These are phyloP conservation scores for Cyanoramphus novaezelandiae DNA, from an alignment of 2,113 vertebrate species.

Conservation along the genomic window DNA sequence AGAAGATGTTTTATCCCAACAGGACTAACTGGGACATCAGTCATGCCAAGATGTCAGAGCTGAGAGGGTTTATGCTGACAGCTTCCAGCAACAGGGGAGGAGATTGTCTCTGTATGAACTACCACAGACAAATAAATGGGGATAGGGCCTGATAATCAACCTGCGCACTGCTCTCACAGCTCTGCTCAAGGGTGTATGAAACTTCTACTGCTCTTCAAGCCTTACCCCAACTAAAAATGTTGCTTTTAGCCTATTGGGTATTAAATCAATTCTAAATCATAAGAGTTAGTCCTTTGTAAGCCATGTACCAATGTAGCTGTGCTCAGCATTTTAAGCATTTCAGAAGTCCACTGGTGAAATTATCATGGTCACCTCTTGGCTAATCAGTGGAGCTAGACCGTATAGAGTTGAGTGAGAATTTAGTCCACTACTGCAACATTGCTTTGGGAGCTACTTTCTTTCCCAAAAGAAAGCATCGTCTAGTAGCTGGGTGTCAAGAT, in stretches of 20 bases:
- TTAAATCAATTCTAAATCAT: neutral
- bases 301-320: neutral
- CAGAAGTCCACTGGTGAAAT: neutral
- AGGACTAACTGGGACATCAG: neutral
- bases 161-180: neutral
- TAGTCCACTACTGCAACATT: neutral
- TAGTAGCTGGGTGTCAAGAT: neutral
- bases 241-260: neutral
- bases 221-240: neutral
- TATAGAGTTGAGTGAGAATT: neutral
- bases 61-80: neutral
- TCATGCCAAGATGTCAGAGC: neutral
- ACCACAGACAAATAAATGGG: neutral
- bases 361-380: neutral
- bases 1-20: neutral
- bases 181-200: accelerated
- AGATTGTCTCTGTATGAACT: neutral
- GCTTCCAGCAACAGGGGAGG: neutral
- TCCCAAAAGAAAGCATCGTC: neutral
- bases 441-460: neutral
- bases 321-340: neutral
- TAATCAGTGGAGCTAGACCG: neutral
- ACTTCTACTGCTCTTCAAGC: neutral
- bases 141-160: neutral
- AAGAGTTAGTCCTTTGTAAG: neutral